Evolutionary conservation across 2,888 invertebrate genomes (phyloP).

Genomic region (Laothoe populi): DNA sequence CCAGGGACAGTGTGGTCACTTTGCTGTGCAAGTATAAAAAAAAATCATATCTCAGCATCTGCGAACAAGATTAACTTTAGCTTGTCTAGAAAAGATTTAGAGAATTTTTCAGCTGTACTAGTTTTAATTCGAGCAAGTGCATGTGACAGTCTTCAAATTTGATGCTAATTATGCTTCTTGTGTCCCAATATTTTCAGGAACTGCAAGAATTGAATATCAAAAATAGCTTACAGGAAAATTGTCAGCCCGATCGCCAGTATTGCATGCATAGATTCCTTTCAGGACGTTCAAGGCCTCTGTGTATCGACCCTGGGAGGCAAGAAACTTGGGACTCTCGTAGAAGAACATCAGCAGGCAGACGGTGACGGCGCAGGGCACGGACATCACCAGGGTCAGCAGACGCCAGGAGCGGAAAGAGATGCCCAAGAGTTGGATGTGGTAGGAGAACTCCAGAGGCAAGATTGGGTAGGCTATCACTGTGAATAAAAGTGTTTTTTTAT

Average conservation of each 20-base stretch:
- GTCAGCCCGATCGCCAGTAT: slow-evolving; percentile 64
- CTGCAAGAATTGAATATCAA: too few relatives aligned
- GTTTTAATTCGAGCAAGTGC: too few relatives aligned
- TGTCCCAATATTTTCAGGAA: too few relatives aligned
- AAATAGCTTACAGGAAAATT: slow-evolving; percentile 66
- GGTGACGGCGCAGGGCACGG: slow-evolving; percentile 86
- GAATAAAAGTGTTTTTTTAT: too few relatives aligned
- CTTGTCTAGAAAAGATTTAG: too few relatives aligned
- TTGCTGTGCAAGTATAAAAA: too few relatives aligned
- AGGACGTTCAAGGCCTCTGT: slow-evolving; percentile 84
- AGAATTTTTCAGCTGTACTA: too few relatives aligned
- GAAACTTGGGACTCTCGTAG: slow-evolving; percentile 93
- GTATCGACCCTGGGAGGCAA: slow-evolving; percentile 84
- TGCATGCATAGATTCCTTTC: slow-evolving; percentile 67
- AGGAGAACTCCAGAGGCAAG: slow-evolving; percentile 84
- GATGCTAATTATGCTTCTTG: too few relatives aligned
- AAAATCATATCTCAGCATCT: too few relatives aligned
- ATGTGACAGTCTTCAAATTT: too few relatives aligned
- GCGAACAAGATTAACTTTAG: too few relatives aligned
- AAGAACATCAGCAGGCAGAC: slow-evolving; percentile 84
- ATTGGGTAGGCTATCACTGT: slow-evolving; percentile 88
- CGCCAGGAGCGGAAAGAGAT: slow-evolving; percentile 90
- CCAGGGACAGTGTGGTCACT: too few relatives aligned
- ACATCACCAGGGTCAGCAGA: slow-evolving; percentile 87
- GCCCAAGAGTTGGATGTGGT: slow-evolving; percentile 72